Evolutionary conservation across 1,140 invertebrate species (phyloP).

Genomic region (Aphidius ervi): DNA sequence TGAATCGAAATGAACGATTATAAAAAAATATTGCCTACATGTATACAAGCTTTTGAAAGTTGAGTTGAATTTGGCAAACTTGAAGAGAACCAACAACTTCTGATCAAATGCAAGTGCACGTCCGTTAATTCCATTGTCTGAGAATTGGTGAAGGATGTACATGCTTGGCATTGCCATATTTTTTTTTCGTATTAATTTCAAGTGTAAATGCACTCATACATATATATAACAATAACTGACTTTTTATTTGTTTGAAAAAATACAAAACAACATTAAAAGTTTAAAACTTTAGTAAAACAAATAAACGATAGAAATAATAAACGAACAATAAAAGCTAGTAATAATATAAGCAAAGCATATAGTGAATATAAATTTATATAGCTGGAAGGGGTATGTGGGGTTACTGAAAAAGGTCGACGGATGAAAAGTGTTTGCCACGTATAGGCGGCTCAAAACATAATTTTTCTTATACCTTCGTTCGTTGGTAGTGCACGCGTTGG

Average conservation of each 20-base stretch:
- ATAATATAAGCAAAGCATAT: too few species aligned
- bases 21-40: background rate
- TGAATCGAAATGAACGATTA: background rate
- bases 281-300: too few species aligned
- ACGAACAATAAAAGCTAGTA: too few species aligned
- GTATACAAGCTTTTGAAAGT: background rate
- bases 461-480: constrained; percentile 32
- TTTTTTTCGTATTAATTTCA: too few species aligned
- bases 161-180: too few species aligned
- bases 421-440: constrained; percentile 9
- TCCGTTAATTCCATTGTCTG: constrained; percentile 17
- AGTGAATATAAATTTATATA: too few species aligned
- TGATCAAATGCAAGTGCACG: constrained; percentile 14
- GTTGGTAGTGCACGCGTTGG: constrained; percentile 9
- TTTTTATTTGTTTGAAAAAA: too few species aligned
- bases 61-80: constrained; percentile 12
- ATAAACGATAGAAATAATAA: too few species aligned
- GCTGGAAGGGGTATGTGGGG: background rate
- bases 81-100: constrained; percentile 5
- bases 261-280: too few species aligned
- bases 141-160: background rate
- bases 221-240: too few species aligned
- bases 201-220: too few species aligned
- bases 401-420: background rate
- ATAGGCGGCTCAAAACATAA: constrained; percentile 33